Evolutionary conservation across 2,888 invertebrate species (phyloP).

Genomic region (Cyclophora albipunctata): DNA sequence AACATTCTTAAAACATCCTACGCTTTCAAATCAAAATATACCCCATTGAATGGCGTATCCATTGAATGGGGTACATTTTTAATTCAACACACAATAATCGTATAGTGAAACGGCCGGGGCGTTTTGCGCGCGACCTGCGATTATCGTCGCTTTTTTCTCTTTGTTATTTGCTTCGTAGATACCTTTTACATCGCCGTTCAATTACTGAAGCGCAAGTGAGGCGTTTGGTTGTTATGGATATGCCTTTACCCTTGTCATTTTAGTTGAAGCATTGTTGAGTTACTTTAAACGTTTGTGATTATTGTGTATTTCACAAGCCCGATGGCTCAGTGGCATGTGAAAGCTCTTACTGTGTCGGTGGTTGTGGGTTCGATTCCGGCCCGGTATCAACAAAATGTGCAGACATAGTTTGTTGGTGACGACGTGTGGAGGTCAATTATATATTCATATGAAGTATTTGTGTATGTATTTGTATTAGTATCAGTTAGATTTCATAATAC

Average conservation of each 20-base stretch:
- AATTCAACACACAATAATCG: conserved; percentile 59
- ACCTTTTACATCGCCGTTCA: conserved; percentile 75
- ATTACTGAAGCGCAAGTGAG: conserved; percentile 64
- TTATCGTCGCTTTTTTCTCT: conserved; percentile 52
- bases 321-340: no score
- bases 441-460: no score
- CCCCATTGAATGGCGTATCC: conserved; percentile 30
- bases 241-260: conserved; percentile 5
- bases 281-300: no score
- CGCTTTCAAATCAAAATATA: conserved; percentile 33
- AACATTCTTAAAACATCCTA: conserved; percentile 32
- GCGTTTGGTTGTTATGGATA: conserved; percentile 37
- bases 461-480: no score
- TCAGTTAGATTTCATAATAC: no score
- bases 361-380: no score
- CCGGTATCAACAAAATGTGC: no score
- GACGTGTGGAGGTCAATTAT: no score
- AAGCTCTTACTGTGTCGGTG: no score
- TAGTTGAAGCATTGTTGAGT: no score
- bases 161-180: conserved; percentile 69
- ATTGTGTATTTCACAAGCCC: no score
- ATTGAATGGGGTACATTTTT: conserved; percentile 62
- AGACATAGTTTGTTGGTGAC: no score
- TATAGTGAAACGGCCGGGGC: conserved; percentile 46
- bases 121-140: conserved; percentile 60